Conservation (phyloP, 2,888 invertebrate species). For the Drosophila kambysellisi region DNA sequence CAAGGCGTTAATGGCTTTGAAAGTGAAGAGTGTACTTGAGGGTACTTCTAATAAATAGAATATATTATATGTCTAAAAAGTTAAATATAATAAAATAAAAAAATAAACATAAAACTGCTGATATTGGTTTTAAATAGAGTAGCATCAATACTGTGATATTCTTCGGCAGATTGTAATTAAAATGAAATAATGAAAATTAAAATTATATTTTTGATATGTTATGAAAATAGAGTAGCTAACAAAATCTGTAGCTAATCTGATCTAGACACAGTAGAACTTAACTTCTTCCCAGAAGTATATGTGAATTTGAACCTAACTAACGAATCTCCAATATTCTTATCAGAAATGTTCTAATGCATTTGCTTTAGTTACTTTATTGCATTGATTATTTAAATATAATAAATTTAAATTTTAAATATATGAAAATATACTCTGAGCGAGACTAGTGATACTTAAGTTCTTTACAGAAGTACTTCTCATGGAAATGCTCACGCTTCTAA, state of each 20-base stretch:
- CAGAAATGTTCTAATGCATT: no score
- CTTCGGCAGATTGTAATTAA: background rate
- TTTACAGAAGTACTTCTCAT: background rate
- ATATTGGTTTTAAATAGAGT: background rate
- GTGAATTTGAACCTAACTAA: no score
- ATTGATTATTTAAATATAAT: background rate
- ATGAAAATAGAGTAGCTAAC: background rate
- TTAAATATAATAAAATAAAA: background rate
- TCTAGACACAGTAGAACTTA: no score
- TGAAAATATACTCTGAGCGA: background rate
- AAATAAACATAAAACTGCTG: background rate
- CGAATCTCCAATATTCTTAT: no score
- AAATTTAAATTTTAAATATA: background rate
- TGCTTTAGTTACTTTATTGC: no score
- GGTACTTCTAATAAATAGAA: background rate
- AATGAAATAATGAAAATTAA: background rate
- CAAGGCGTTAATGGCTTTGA: background rate
- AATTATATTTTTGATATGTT: background rate
- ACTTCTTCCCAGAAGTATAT: no score
- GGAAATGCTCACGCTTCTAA: background rate
- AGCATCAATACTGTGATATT: background rate
- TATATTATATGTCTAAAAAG: background rate
- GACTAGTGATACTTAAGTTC: background rate
- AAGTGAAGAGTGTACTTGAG: background rate
- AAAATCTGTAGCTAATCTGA: background rate